Conservation (phyloP, 2,797 vertebrate genomes). For the Loris lydekkerianus region DNA sequence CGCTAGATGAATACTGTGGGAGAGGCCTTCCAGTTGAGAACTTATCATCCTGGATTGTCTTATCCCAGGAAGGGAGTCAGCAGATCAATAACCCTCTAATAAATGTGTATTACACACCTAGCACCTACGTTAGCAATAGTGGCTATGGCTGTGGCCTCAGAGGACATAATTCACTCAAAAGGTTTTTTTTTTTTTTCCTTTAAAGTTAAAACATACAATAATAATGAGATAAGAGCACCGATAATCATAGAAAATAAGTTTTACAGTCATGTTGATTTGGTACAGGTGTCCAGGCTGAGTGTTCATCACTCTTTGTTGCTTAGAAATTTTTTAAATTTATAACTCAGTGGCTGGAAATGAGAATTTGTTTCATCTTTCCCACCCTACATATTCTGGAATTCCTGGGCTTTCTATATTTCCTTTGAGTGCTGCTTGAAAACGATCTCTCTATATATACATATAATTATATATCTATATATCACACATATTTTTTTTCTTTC, state of each 20-base stretch:
- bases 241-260: background rate
- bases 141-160: background rate
- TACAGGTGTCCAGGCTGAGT: background rate
- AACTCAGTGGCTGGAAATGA: background rate
- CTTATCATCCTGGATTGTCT: too few relatives aligned
- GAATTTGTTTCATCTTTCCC: background rate
- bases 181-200: background rate
- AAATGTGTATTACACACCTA: background rate
- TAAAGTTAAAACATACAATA: background rate
- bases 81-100: background rate
- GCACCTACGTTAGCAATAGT: background rate
- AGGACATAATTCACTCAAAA: background rate
- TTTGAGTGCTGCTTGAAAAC: background rate
- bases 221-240: background rate
- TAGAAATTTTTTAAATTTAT: background rate
- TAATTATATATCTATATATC: background rate
- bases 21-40: background rate
- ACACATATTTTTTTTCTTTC: background rate
- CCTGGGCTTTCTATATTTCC: background rate
- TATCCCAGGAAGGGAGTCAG: background rate
- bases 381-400: background rate
- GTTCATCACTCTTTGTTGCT: background rate
- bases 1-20: background rate
- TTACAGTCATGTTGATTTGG: background rate
- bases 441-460: background rate